Conservation (phyloP, 2,888 invertebrate genomes). For the Orchesellides sinensis region DNA sequence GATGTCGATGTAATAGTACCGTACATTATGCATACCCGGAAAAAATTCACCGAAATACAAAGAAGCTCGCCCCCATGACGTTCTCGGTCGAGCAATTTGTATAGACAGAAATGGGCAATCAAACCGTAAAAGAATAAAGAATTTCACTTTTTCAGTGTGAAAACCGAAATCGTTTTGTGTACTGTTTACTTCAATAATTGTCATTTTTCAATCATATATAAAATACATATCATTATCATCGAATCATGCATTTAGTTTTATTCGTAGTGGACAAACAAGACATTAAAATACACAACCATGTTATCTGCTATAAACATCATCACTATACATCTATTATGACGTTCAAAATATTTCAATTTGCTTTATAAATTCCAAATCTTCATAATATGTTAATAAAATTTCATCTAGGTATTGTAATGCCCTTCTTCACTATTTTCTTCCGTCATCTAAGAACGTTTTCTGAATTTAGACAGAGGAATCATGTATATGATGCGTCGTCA, state of each 20-base stretch:
- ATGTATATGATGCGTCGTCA: background rate
- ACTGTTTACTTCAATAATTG: constrained; percentile 5
- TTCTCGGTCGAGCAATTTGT: constrained; percentile 72
- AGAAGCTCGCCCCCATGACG: constrained; percentile 66
- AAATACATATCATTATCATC: background rate
- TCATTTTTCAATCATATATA: constrained; percentile 6
- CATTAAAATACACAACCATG: no score
- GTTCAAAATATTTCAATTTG: no score
- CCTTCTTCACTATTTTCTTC: no score
- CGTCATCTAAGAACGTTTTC: no score
- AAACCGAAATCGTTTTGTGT: constrained; percentile 17
- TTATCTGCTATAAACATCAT: no score
- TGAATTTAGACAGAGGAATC: no score
- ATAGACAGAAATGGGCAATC: constrained; percentile 75
- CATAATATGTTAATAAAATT: no score
- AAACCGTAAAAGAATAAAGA: constrained; percentile 74
- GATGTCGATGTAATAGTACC: constrained; percentile 34
- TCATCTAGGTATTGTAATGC: no score
- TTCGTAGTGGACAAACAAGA: background rate
- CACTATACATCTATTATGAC: no score
- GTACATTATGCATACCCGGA: constrained; percentile 43
- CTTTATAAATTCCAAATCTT: no score
- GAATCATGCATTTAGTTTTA: background rate
- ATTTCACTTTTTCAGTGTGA: constrained; percentile 75
- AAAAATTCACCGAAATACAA: constrained; percentile 54